Evolutionary conservation across 2,113 vertebrate species (phyloP), one percentile per base, ranked within the genome.

Genomic region (Zapus hudsonius): DNA sequence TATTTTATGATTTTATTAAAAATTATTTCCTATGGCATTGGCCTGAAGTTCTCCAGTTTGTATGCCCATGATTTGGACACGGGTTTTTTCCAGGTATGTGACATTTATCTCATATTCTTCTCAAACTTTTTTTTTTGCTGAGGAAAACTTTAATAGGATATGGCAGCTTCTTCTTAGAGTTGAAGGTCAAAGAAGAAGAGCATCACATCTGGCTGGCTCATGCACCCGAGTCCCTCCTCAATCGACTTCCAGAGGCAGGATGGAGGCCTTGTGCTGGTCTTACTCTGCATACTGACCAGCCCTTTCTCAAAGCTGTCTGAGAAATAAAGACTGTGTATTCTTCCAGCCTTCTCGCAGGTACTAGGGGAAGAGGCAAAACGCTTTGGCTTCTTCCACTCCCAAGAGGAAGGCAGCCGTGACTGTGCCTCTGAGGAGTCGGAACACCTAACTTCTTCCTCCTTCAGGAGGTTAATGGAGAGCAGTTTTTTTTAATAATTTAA

Each of bases 251-350:
- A 99, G 52, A 99, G 98, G 63, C 99, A 99, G 3, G 98, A 98
- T 9, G 94, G 95, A 57, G 95, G 76, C 63, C 91, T 79, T 0
- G 42, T 1, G 20, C 96, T 97, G 98, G 84, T 97, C 95, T 84
- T 98, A 95, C 1, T 98, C 96, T 0, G 97, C 76, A n/a, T 90
- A 97, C 84, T 96, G 95, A 97, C 95, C 0, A 97, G 98, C 8
- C 98, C 98, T 92, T 99, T 99, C 87, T 98, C 97, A 88, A 99
- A 99, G 97, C 98, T 99, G 97, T 95, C 98, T 96, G 98, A 99
- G 97, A 99, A 99, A 96, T 99, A 99, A 78, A 99, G 98, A 90
- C 99, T 99, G 97, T 99, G 98, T 98, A 96, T 99, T 99, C 95
- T 99, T 99, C 99, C 99, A 99, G 81, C 98, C 98, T 2, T 98